Evolutionary conservation across 2,888 invertebrate genomes (phyloP).

Genomic region (Slavum lentiscoides): DNA sequence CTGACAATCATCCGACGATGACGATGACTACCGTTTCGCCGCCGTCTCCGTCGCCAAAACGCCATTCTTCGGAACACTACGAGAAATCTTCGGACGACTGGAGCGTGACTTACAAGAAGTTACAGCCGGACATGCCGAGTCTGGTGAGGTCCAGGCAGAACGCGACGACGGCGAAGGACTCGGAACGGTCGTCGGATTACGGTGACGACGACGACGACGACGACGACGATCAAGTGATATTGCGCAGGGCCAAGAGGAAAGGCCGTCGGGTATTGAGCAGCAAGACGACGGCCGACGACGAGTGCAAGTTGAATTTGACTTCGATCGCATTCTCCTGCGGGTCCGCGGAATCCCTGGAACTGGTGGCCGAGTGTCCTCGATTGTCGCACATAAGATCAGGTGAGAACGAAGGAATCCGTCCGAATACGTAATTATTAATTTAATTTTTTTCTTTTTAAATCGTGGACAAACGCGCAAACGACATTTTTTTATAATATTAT

Average conservation of each 20-base stretch:
- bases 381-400: conserved; percentile 57
- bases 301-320: conserved; percentile 53
- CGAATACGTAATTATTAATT: no score
- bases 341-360: conserved; percentile 77
- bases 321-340: conserved; percentile 63
- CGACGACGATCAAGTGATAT: conserved; percentile 6
- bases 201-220: conserved; percentile 20
- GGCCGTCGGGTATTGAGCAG: conserved; percentile 29
- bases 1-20: conserved; percentile 24
- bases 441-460: no score
- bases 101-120: conserved; percentile 47
- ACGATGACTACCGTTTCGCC: neutral
- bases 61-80: conserved; percentile 40
- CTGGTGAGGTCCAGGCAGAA: conserved; percentile 23
- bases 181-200: conserved; percentile 17
- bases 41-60: conserved; percentile 20
- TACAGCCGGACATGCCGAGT: conserved; percentile 39
- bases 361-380: conserved; percentile 70
- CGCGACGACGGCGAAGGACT: neutral
- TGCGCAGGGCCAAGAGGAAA: conserved; percentile 37
- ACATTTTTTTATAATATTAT: no score
- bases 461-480: no score
- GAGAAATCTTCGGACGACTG: conserved; percentile 47
- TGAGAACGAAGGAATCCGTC: conserved; percentile 18
- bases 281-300: conserved; percentile 19